phyloP scores from a whole-genome alignment of 2,113 vertebrate genomes.

The Strix uralensis region DNA sequence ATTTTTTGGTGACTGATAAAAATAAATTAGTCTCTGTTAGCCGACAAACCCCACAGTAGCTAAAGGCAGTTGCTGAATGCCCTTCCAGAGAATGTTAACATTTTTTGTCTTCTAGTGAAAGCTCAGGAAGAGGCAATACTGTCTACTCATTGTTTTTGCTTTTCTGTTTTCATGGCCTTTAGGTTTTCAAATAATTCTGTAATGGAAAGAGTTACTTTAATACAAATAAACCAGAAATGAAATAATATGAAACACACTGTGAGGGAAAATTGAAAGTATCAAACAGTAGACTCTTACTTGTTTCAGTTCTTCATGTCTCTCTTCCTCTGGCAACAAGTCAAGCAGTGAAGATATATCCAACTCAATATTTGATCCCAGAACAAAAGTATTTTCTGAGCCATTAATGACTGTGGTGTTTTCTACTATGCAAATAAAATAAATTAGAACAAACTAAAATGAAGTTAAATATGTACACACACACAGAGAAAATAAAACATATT shows the following conservation, averaged over 20 bases:
- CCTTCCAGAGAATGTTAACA: not conserved
- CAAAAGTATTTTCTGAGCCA: not conserved
- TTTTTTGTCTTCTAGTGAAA: not conserved
- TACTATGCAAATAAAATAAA: conserved; percentile 14
- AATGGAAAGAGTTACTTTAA: not conserved
- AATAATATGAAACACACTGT: not conserved
- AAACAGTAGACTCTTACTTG: conserved; percentile 73
- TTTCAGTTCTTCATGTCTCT: conserved; percentile 69
- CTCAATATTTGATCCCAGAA: conserved; percentile 70
- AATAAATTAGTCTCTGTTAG: not conserved
- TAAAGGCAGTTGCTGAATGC: not conserved
- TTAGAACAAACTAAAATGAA: not conserved
- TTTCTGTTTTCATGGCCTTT: not conserved
- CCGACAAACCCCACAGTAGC: not conserved
- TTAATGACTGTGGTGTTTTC: not conserved
- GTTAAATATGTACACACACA: not conserved
- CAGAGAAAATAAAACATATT: not conserved
- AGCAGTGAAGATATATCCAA: conserved; percentile 76
- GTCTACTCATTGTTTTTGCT: not conserved
- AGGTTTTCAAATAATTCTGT: not conserved
- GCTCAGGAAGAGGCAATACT: not conserved
- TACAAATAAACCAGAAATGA: not conserved
- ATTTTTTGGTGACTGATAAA: not conserved
- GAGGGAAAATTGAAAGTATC: not conserved
- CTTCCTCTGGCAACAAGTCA: conserved; percentile 65